Base-by-base conservation (phyloP, 2,888 invertebrate genomes). In the Candidula unifasciata region DNA sequence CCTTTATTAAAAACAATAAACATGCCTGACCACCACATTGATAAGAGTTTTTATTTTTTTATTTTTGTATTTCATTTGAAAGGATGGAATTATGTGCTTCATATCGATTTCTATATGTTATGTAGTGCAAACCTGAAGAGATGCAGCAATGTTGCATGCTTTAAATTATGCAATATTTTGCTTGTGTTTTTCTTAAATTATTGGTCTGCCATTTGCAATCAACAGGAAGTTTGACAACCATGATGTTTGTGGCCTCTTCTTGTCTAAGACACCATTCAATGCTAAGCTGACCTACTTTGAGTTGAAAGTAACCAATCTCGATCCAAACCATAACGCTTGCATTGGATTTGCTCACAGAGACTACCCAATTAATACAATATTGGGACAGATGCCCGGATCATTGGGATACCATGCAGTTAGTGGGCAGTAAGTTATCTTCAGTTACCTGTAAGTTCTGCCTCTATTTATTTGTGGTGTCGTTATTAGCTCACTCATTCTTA, bases 231-330 rank as follows among this genome's bases (percentile, higher is more conserved):
- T 87, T 84, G 84, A 86, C 74, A 35, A 74, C 6, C 78, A 83
- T 24, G 81, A 85, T 27, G 57, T 54, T 3, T 86, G 76, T 71
- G 80, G 83, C 2, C 78, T 85, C 54, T 90, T 88, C 82, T 85
- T 91, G 64, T 88, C 88, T 30, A 91, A 91, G 77, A 88, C 89
- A 2, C 89, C 89, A 2, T 87, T 91, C 85, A 89, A 88, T 81
- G 85, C 78, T 27, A 71, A 88, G 2, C 82, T 89, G 84, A 82
- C 88, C 13, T 89, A 90, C 77, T 91, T 91, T 88, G 88, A 89
- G 69, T 83, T 90, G 54, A 83, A 88, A 71, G 80, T 89, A 8
- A 18, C 68, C 54, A 84, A 78, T 6, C 30, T 87, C 27, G 80
- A 37, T 6, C 78, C 44, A 18, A 27, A 18, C n/a, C 76, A 60